Conservation (phyloP, 2,113 vertebrate genomes). For the Indicator maculatus region DNA sequence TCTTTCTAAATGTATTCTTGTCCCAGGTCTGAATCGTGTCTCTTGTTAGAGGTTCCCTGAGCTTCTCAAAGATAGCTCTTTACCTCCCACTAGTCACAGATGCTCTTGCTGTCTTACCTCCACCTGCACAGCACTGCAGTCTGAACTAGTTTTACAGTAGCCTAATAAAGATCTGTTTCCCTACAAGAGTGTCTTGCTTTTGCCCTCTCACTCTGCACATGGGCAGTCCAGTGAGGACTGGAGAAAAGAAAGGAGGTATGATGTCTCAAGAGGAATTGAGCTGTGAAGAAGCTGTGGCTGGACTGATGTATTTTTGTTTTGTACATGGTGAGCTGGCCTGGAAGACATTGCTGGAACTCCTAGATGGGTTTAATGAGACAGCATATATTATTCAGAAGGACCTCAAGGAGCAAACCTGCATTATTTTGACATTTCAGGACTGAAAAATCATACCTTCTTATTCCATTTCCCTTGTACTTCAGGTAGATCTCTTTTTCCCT, state of each 20-base stretch:
- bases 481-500: neutral
- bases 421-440: neutral
- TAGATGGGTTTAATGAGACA: neutral
- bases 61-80: neutral
- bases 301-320: neutral
- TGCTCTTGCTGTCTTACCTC: neutral
- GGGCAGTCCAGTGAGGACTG: neutral
- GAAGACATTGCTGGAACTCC: rapidly evolving
- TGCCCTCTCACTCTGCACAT: neutral
- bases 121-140: neutral
- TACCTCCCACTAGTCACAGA: neutral
- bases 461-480: neutral
- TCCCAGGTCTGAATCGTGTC: neutral
- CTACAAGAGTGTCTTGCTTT: neutral
- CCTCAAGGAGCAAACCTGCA: neutral
- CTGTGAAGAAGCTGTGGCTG: neutral
- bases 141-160: neutral
- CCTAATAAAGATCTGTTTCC: neutral
- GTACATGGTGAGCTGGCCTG: neutral
- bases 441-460: neutral
- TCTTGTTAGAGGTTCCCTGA: neutral
- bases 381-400: neutral
- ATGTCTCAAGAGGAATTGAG: neutral
- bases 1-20: neutral
- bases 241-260: neutral